Conservation (phyloP, 2,797 vertebrate genomes). For the Spinus olivaceus region DNA sequence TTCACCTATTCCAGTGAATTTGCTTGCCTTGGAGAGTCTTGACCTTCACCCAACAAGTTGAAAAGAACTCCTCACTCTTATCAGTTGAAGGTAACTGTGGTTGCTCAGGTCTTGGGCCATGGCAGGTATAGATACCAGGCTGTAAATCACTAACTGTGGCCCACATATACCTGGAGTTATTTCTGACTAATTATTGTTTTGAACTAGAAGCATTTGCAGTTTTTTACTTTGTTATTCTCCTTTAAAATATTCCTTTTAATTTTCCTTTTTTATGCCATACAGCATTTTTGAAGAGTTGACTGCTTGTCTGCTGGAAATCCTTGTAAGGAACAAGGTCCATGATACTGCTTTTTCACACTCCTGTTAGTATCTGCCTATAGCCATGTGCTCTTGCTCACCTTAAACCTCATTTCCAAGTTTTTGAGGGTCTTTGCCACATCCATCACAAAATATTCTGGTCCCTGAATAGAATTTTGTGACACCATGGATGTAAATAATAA, state of each 20-base stretch:
- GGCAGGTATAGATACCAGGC: background rate
- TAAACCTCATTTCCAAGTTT: background rate
- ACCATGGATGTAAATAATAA: background rate
- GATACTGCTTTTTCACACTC: background rate
- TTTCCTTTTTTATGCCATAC: background rate
- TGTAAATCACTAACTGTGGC: background rate
- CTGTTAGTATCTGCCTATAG: background rate
- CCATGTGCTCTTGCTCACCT: background rate
- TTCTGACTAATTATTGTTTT: background rate
- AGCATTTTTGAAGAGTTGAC: background rate
- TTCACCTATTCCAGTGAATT: background rate
- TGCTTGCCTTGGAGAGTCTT: background rate
- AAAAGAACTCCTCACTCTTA: background rate
- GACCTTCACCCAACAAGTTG: background rate
- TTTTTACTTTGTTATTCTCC: background rate
- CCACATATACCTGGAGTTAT: accelerated
- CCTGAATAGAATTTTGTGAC: background rate
- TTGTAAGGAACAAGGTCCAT: background rate
- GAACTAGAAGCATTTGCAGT: background rate
- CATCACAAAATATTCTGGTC: background rate
- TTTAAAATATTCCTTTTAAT: background rate
- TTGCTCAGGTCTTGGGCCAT: background rate
- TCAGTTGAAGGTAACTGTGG: background rate
- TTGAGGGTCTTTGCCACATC: background rate
- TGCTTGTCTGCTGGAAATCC: background rate